A percentile compares a stretch with the other conserved stretches of the same genome.
phyloP scores from a whole-genome alignment of 2,888 invertebrate genomes.

The Troides aeacus region DNA sequence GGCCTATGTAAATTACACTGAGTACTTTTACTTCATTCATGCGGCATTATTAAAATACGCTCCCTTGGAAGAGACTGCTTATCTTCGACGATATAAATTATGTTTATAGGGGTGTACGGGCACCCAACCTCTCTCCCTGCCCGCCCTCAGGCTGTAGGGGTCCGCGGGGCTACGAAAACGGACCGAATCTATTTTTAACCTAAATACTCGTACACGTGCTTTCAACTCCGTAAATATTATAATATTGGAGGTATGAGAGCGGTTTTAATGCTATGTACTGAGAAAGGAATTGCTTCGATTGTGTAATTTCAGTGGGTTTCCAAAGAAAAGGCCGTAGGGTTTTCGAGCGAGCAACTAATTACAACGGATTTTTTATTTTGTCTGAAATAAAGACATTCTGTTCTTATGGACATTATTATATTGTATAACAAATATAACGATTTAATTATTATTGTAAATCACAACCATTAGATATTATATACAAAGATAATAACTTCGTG shows the following conservation, averaged over 20 bases:
- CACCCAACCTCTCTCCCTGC: slow-evolving; percentile 16
- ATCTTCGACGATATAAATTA: slow-evolving; percentile 37
- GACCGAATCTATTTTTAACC: slow-evolving; percentile 39
- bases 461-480: no score
- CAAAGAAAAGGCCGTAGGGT: slow-evolving; percentile 3
- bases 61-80: slow-evolving; percentile 32
- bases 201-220: slow-evolving; percentile 30
- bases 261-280: slow-evolving; percentile 19
- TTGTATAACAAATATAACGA: neutral
- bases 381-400: neutral
- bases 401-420: neutral
- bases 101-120: slow-evolving; percentile 33
- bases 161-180: slow-evolving; percentile 33
- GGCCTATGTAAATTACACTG: slow-evolving; percentile 28
- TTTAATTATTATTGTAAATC: no score
- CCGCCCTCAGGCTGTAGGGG: slow-evolving; percentile 21
- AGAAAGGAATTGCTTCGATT: slow-evolving; percentile 24
- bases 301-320: slow-evolving; percentile 10
- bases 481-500: no score
- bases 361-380: neutral
- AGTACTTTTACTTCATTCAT: slow-evolving; percentile 32
- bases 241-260: slow-evolving; percentile 17
- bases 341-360: neutral
- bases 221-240: slow-evolving; percentile 30
- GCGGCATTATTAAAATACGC: slow-evolving; percentile 34